Evolutionary conservation across 2,888 invertebrate species (phyloP).

Genomic region (Agonopterix heracliana): DNA sequence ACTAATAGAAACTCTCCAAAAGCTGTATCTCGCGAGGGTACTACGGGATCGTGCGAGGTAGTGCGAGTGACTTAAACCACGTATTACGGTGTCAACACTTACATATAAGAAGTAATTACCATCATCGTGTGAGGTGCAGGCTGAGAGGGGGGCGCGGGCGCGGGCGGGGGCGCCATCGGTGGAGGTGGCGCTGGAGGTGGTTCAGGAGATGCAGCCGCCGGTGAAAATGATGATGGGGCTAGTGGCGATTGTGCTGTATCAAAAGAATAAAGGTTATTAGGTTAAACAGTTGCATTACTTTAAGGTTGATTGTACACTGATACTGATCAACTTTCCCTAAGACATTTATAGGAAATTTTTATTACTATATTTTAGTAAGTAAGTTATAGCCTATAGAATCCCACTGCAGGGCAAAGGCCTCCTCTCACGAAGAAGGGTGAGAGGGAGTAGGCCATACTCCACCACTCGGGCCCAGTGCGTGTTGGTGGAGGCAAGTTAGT

Average conservation of each 20-base stretch:
- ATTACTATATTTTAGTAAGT: no score
- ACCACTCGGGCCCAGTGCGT: no score
- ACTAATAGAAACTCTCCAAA: not conserved
- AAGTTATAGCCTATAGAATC: no score
- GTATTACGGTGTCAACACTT: slow-evolving; percentile 76
- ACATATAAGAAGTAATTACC: slow-evolving; percentile 77
- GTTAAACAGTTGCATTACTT: no score
- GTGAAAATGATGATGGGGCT: slow-evolving; percentile 76
- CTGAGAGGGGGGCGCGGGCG: slow-evolving; percentile 40
- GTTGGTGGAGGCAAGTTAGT: no score
- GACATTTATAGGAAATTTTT: no score
- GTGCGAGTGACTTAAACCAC: slow-evolving; percentile 70
- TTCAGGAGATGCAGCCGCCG: slow-evolving; percentile 76
- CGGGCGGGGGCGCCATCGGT: slow-evolving; percentile 54
- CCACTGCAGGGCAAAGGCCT: no score
- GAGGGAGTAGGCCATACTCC: no score
- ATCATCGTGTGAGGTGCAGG: slow-evolving; percentile 74
- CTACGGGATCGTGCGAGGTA: slow-evolving; percentile 45
- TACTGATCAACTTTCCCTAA: no score
- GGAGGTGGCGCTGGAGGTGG: slow-evolving; percentile 78
- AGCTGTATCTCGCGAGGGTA: slow-evolving; percentile 4
- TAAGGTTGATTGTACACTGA: no score
- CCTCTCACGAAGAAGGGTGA: no score
- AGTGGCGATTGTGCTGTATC: slow-evolving; percentile 73
- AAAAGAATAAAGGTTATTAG: not conserved